Conservation (phyloP, 2,888 invertebrate genomes). For the Agriotes lineatus region DNA sequence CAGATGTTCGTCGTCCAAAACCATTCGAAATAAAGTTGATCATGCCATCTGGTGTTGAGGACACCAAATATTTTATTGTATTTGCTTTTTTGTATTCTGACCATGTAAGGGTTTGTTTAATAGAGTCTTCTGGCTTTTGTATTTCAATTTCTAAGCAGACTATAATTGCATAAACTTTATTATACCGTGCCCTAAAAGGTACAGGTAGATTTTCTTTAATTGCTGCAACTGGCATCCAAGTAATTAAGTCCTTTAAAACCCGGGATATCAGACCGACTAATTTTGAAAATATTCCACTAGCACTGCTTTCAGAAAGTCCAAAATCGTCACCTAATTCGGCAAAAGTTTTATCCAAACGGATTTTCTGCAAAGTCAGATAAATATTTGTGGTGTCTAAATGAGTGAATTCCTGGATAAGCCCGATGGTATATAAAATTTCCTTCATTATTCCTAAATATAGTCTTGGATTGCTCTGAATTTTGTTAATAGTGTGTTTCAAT, state of each 20-base stretch:
- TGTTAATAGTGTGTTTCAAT: too few species aligned
- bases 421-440: too few species aligned
- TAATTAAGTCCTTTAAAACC: not conserved
- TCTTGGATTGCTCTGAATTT: too few species aligned
- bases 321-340: not conserved
- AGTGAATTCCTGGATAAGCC: too few species aligned
- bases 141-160: constrained; percentile 61
- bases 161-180: constrained; percentile 55
- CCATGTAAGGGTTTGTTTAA: constrained; percentile 58
- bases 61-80: constrained; percentile 50
- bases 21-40: constrained; percentile 46
- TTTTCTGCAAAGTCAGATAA: not conserved
- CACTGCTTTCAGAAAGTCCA: constrained; percentile 17
- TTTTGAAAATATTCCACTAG: constrained; percentile 38
- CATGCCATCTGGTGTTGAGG: constrained; percentile 50
- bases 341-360: not conserved
- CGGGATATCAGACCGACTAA: not conserved
- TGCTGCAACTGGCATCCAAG: constrained; percentile 28
- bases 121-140: constrained; percentile 57
- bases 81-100: constrained; percentile 55
- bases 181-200: constrained; percentile 47
- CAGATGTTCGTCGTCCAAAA: constrained; percentile 35
- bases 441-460: too few species aligned
- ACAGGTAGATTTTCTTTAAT: constrained; percentile 43
- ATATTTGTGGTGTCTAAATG: not conserved